A percentile compares a stretch with the other conserved stretches of the same genome.
Evolutionary conservation across 1,140 invertebrate genomes (phyloP).

Genomic region (Diachasmimorpha longicaudata): DNA sequence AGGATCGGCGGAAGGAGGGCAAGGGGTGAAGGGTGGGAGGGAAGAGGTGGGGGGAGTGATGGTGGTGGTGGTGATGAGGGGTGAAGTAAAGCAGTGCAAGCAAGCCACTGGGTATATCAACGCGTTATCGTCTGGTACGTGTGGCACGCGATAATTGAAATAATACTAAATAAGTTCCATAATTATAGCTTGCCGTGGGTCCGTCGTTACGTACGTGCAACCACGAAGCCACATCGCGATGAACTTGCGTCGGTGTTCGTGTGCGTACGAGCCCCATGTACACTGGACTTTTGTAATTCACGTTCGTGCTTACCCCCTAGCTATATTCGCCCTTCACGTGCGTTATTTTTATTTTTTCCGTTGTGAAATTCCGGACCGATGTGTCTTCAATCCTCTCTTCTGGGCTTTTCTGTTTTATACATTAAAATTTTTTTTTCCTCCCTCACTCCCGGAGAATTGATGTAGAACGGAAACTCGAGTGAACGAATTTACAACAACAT

Average conservation of each 20-base stretch:
- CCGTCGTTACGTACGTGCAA: conserved; percentile 10
- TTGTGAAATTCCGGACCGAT: not conserved
- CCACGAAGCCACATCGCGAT: conserved; percentile 25
- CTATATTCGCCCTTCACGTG: conserved; percentile 15
- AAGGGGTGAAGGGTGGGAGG: not conserved
- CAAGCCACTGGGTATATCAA: conserved; percentile 34
- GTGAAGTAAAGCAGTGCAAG: not conserved
- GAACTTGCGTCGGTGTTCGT: conserved; percentile 26
- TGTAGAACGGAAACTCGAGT: not conserved
- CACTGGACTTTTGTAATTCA: conserved; percentile 17
- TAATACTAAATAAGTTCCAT: conserved; percentile 53
- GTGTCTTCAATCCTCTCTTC: not conserved
- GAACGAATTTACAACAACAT: not conserved
- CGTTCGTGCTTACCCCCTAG: conserved; percentile 16
- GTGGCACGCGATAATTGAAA: conserved; percentile 56
- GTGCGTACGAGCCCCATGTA: not conserved
- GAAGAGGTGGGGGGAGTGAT: too few relatives aligned
- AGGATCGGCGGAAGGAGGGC: not conserved
- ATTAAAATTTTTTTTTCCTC: not conserved
- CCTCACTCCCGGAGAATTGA: not conserved
- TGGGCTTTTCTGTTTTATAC: not conserved
- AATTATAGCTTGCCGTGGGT: conserved; percentile 43
- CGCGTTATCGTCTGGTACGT: conserved; percentile 45
- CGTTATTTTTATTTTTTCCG: not conserved
- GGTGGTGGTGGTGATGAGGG: too few relatives aligned